phyloP scores from a whole-genome alignment of 2,888 invertebrate species.

The Cetonia aurata region DNA sequence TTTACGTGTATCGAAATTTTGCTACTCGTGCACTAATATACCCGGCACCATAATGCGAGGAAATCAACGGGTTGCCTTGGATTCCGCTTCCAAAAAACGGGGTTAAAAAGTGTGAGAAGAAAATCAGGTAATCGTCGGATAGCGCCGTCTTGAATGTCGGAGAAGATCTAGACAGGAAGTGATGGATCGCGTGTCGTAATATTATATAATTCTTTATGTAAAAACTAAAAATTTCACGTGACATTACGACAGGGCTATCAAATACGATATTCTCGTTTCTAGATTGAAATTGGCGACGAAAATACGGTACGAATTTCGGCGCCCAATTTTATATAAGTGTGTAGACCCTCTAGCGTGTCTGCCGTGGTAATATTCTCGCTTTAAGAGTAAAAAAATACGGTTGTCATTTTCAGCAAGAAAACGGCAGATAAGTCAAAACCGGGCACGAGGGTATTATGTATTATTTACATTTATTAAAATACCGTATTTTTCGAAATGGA shows the following conservation, averaged over 20 bases:
- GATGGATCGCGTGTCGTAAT: conserved; percentile 12
- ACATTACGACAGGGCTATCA: background rate
- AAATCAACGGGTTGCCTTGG: conserved; percentile 29
- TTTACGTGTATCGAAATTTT: conserved; percentile 32
- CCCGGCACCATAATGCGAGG: conserved; percentile 11
- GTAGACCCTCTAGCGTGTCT: conserved; percentile 16
- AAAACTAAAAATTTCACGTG: background rate
- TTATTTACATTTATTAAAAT: conserved; percentile 46
- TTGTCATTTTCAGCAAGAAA: conserved; percentile 35
- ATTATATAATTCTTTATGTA: conserved; percentile 17
- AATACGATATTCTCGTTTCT: background rate
- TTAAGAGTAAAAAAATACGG: conserved; percentile 28
- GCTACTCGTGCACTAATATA: conserved; percentile 11
- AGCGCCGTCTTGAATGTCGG: conserved; percentile 12
- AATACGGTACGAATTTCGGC: too few species aligned
- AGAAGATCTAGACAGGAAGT: conserved; percentile 30
- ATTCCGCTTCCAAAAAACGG: conserved; percentile 14
- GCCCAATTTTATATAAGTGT: background rate
- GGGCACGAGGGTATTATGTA: conserved; percentile 39
- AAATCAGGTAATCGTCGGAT: conserved; percentile 27
- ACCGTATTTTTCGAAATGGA: conserved; percentile 38
- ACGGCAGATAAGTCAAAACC: conserved; percentile 24
- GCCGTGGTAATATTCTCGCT: conserved; percentile 25
- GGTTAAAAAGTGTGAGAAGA: conserved; percentile 36
- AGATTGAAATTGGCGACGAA: background rate